Evolutionary conservation across 2,888 invertebrate genomes (phyloP).

Genomic region (Lithodes maja): DNA sequence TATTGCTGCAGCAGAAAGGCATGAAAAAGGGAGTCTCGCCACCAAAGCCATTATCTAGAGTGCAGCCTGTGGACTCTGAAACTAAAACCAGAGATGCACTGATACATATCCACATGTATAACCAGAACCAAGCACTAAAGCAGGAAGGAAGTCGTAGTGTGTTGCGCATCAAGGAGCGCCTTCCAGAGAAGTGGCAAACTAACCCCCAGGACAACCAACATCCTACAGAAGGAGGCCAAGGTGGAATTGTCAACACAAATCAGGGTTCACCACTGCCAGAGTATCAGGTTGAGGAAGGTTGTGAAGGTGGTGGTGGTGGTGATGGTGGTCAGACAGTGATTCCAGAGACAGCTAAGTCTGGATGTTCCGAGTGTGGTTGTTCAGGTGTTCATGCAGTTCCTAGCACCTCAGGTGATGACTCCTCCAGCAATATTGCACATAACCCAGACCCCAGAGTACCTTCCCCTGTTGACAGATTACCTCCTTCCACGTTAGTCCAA

Average conservation of each 20-base stretch:
- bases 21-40: constrained; percentile 57
- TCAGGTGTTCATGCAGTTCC: constrained; percentile 54
- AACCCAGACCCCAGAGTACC: constrained; percentile 5
- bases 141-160: constrained; percentile 53
- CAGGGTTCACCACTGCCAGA: background rate
- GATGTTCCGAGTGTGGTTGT: constrained; percentile 61
- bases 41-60: constrained; percentile 31
- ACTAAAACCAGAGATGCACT: constrained; percentile 49
- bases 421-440: constrained; percentile 11
- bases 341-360: constrained; percentile 41
- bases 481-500: constrained; percentile 8
- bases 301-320: background rate
- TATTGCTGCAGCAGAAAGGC: constrained; percentile 67
- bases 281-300: constrained; percentile 1
- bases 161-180: constrained; percentile 62
- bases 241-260: constrained; percentile 6
- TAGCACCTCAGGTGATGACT: constrained; percentile 49
- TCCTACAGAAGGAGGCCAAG: constrained; percentile 21
- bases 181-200: constrained; percentile 66
- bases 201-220: constrained; percentile 32
- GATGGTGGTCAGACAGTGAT: constrained; percentile 9
- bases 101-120: constrained; percentile 68
- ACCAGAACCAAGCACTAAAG: constrained; percentile 51
- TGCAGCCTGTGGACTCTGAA: constrained; percentile 24
- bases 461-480: constrained; percentile 39